Base-by-base conservation (phyloP, 2,797 vertebrate genomes). In the Eulemur albifrons region DNA sequence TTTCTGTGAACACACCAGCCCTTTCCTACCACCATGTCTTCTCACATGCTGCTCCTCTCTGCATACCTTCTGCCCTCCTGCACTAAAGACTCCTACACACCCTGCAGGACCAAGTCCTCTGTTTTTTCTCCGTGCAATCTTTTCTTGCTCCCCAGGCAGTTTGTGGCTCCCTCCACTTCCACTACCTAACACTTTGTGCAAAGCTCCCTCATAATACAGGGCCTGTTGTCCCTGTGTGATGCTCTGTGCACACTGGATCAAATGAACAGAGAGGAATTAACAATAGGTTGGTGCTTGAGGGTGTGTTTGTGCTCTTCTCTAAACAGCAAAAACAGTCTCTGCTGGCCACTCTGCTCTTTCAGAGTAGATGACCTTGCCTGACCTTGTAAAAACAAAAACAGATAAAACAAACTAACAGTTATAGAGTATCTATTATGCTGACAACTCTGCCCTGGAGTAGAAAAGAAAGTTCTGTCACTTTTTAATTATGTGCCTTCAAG, bases 91-190 rank as follows among this genome's bases (percentile, higher is more conserved):
- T 45, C 40, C 27, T 93, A 11, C 21, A 8, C 21, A 45, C 48
- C 10, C 59, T 79, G 73, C 8, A 50, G 30, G 27, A 13, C 45
- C 50, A 80, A 32, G 59, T 57, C 12, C 18, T 59, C 6, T 43
- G 4, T 43, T 61, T 77, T 50, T 52, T 59, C 79, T 88, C 90
- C 81, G 2, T 70, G 67, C 83, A 90, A 43, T 61, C 27, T 87
- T 35, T 20, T 43, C 59, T 75, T 70, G 57, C n/a, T 83, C 43
- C 45, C 45, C 2, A 8, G 65, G 30, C 18, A 27, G 35, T 77
- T 9, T 67, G 2, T 11, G 43, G 40, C 50, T 92, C 15, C 57
- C 38, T 96, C 15, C 14, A 48, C 80, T 57, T 69, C 30, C 30
- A 45, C 45, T 27, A 54, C 4, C 40, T 48, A 80, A n/a, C 50